A percentile compares a stretch with the other conserved stretches of the same genome.
These are phyloP conservation scores for Drosophila birchii DNA, from an alignment of 2,888 invertebrate species.

Conservation along the genomic window DNA sequence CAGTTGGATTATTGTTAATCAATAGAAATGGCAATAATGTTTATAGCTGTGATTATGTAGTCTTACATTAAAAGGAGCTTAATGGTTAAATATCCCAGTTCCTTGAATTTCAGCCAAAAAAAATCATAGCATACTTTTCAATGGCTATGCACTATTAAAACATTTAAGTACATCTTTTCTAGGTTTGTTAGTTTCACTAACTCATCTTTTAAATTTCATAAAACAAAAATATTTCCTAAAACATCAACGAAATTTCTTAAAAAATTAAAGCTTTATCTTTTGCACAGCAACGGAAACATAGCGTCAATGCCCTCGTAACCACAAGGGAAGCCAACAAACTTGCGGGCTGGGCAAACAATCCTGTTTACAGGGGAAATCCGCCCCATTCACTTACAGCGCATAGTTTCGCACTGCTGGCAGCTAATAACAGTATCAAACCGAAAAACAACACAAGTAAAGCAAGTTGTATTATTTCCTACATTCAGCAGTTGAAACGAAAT, in stretches of 20 bases:
- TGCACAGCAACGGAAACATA: background rate
- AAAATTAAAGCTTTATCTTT: background rate
- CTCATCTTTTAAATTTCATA: background rate
- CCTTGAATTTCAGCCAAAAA: background rate
- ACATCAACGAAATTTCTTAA: background rate
- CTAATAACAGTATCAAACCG: constrained; percentile 20
- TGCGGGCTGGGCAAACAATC: constrained; percentile 19
- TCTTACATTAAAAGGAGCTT: background rate
- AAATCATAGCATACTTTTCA: background rate
- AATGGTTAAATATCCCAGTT: too few species aligned
- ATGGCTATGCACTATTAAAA: too few species aligned
- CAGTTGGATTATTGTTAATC: background rate
- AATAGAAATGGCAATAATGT: background rate
- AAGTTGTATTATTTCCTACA: constrained; percentile 62
- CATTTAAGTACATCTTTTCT: too few species aligned
- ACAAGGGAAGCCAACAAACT: constrained; percentile 14
- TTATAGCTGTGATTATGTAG: background rate
- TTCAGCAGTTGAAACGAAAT: constrained; percentile 52
- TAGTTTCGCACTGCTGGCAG: constrained; percentile 2
- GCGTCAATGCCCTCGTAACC: constrained; percentile 16
- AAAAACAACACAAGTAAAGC: constrained; percentile 31
- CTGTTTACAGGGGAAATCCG: constrained; percentile 12
- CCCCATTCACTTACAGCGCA: constrained; percentile 5
- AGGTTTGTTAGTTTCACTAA: background rate
- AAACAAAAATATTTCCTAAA: background rate